Percentiles rank a stretch among this genome's conserved stretches.
These are phyloP conservation scores for Ceyx cyanopectus DNA, from an alignment of 2,113 vertebrate genomes.

Conservation along the genomic window DNA sequence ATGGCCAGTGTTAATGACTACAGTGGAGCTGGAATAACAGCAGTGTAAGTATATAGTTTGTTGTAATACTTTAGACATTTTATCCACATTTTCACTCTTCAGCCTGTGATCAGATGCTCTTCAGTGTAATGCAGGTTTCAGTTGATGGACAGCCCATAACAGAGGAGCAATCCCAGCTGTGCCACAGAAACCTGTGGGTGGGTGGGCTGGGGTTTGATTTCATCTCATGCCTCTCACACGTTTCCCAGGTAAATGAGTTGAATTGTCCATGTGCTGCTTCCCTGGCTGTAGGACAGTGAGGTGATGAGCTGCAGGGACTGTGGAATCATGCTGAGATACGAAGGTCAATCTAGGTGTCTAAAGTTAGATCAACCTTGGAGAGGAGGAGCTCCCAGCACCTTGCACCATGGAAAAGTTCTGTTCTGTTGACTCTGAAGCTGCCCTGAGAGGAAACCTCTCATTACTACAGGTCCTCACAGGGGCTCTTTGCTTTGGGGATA, in stretches of 20 bases:
- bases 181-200: accelerated
- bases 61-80: background rate
- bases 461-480: background rate
- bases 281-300: accelerated
- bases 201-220: background rate
- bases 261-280: background rate
- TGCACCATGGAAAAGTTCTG: background rate
- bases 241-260: background rate
- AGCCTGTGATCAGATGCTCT: background rate
- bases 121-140: background rate
- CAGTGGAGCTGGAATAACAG: background rate
- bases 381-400: background rate
- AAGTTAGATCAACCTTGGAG: background rate
- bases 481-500: background rate
- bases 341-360: background rate
- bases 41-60: background rate
- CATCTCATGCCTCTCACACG: background rate
- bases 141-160: background rate
- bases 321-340: accelerated
- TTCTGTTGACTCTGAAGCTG: background rate
- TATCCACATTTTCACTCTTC: background rate
- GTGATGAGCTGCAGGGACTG: background rate
- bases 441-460: background rate
- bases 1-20: background rate
- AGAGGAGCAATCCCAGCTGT: background rate